Evolutionary conservation across 1,140 invertebrate genomes (phyloP), one percentile per base, ranked within the genome.

Genomic region (Stegodyphus mimosarum): DNA sequence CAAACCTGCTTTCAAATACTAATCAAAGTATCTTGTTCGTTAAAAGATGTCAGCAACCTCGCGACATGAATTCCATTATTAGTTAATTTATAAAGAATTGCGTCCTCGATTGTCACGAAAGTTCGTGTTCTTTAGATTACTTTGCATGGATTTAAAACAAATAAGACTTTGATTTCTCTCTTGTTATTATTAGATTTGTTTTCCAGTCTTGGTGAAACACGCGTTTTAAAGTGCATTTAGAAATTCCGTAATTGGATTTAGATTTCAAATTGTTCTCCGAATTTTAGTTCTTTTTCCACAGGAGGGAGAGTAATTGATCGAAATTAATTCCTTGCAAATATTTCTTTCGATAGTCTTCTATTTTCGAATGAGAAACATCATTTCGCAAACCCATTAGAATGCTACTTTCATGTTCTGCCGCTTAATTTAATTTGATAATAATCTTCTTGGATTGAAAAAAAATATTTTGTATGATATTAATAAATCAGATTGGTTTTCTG

Each of bases 1-100:
- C 33, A 33, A 33, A 33, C 78, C 80, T 17, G n/a, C 72, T 70
- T 76, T 49, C 72, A 76, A 75, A 84, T 84, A 84, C 72, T 84
- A 84, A 84, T 84, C 81, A 84, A 67, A 75, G 72, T 84, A 84
- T 76, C 73, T 84, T 84, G 72, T 84, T 84, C 64, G 72, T 84
- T 75, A 84, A 76, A 84, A 55, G 51, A 84, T 84, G 81, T 84
- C 81, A 69, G 51, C 50, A 75, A 75, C 73, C 72, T 69, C 53
- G 13, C 64, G 72, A 84, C 81, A 84, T 69, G 72, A 48, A 67
- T 76, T 84, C 73, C 63, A 84, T 84, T 84, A 76, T 84, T 84
- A 84, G 81, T 84, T 84, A 84, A 84, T 84, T 75, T 70, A 84
- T 76, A 75, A 84, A 84, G 73, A 84, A 75, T 67, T 48, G 64